Evolutionary conservation across 2,888 invertebrate genomes (phyloP).

Genomic region (Allolobophora icterica): DNA sequence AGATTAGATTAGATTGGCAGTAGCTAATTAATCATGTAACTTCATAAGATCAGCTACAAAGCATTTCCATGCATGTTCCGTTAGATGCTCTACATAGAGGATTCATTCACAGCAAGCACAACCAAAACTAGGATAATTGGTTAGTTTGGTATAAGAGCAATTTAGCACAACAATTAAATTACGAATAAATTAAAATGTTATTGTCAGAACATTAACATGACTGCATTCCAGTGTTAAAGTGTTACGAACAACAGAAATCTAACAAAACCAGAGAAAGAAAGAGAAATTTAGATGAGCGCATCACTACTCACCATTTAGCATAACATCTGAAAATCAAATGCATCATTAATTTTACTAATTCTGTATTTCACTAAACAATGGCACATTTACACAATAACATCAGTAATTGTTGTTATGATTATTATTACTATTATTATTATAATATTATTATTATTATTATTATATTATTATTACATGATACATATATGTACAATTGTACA

Average conservation of each 20-base stretch:
- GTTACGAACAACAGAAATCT: neutral
- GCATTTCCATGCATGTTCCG: no score
- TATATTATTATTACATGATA: no score
- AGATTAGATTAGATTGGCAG: no score
- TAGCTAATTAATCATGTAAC: no score
- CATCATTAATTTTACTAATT: neutral
- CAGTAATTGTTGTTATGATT: neutral
- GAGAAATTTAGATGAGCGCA: neutral
- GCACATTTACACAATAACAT: neutral
- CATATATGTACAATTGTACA: no score
- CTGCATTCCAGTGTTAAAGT: no score
- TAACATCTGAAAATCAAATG: constrained; percentile 30
- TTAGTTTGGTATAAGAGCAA: neutral
- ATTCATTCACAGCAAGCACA: neutral
- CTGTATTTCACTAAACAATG: neutral
- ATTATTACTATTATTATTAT: no score
- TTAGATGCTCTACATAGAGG: neutral
- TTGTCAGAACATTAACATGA: no score
- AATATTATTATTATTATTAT: no score
- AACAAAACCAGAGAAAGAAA: neutral
- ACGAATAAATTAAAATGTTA: neutral
- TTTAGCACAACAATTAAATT: neutral
- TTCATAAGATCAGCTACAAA: no score
- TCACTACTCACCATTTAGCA: constrained; percentile 30
- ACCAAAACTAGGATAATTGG: neutral